A percentile compares a stretch with the other conserved stretches of the same genome.
phyloP scores from a whole-genome alignment of 2,113 vertebrate genomes.

The Perca fluviatilis region DNA sequence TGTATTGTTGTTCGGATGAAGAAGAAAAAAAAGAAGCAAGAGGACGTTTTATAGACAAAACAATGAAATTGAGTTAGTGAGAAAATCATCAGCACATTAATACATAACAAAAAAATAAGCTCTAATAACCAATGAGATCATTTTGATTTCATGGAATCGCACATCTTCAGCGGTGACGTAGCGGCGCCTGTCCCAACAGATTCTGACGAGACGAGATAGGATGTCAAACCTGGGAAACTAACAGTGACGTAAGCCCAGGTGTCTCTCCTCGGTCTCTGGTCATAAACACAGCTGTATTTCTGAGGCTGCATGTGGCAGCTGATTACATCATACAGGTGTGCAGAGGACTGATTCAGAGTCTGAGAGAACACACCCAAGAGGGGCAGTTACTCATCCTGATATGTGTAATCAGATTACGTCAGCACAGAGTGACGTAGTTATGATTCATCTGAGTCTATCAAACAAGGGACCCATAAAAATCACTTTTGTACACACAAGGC shows the following conservation, averaged over 20 bases:
- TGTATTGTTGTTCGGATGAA: background rate
- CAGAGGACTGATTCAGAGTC: constrained; percentile 45
- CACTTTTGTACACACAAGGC: background rate
- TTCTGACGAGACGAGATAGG: background rate
- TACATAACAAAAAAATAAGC: background rate
- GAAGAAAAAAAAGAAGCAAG: background rate
- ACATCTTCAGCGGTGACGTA: background rate
- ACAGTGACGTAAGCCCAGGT: constrained; percentile 23
- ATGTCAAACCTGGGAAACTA: background rate
- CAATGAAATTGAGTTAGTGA: background rate
- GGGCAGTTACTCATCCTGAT: constrained; percentile 16
- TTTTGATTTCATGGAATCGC: background rate
- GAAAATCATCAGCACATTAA: background rate
- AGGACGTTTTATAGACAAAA: background rate
- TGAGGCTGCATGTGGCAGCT: background rate
- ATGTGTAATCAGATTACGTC: background rate
- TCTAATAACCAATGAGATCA: background rate
- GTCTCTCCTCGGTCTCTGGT: constrained; percentile 15
- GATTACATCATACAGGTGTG: constrained; percentile 64
- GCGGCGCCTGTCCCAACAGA: background rate
- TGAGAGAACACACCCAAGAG: background rate
- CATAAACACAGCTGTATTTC: constrained; percentile 20
- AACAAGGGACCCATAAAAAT: background rate
- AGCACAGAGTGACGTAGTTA: constrained; percentile 10
- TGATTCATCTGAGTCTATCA: background rate